phyloP scores from a whole-genome alignment of 2,113 vertebrate genomes.

The Casuarius casuarius region DNA sequence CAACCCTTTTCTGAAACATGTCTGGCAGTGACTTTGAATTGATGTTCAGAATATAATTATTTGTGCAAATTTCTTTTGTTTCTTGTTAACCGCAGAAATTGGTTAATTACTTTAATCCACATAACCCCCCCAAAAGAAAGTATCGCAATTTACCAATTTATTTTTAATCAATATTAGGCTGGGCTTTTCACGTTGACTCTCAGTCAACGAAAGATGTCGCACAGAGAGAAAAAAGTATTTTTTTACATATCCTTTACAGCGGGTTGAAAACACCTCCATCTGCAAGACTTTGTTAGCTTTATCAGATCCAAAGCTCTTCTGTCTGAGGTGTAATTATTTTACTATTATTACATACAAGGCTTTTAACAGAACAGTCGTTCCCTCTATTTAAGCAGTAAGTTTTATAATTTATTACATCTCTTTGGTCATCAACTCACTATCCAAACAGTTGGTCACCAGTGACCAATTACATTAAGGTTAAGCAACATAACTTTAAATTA shows the following conservation, averaged over 20 bases:
- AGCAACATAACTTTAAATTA: constrained; percentile 82
- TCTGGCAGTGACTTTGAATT: constrained; percentile 50
- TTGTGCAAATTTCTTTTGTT: constrained; percentile 68
- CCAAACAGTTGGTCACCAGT: constrained; percentile 87
- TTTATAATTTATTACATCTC: constrained; percentile 79
- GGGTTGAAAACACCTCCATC: constrained; percentile 36
- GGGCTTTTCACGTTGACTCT: constrained; percentile 59
- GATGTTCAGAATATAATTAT: constrained; percentile 56
- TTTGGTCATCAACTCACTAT: constrained; percentile 82
- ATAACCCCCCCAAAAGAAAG: constrained; percentile 54
- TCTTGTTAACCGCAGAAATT: constrained; percentile 54
- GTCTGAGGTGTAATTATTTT: constrained; percentile 81
- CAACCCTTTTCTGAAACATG: constrained; percentile 46
- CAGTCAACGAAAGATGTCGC: background rate
- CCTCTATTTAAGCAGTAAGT: constrained; percentile 76
- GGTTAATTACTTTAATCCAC: constrained; percentile 63
- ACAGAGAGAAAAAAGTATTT: background rate
- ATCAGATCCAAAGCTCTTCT: constrained; percentile 73
- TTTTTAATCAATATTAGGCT: constrained; percentile 70
- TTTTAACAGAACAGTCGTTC: constrained; percentile 77
- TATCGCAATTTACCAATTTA: constrained; percentile 54
- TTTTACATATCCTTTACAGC: constrained; percentile 47
- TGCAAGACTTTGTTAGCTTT: constrained; percentile 71
- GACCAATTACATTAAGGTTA: constrained; percentile 90
- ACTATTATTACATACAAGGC: constrained; percentile 76